These are phyloP conservation scores for Psittacula cyanocephala DNA, from an alignment of 2,113 vertebrate genomes.

Conservation along the genomic window DNA sequence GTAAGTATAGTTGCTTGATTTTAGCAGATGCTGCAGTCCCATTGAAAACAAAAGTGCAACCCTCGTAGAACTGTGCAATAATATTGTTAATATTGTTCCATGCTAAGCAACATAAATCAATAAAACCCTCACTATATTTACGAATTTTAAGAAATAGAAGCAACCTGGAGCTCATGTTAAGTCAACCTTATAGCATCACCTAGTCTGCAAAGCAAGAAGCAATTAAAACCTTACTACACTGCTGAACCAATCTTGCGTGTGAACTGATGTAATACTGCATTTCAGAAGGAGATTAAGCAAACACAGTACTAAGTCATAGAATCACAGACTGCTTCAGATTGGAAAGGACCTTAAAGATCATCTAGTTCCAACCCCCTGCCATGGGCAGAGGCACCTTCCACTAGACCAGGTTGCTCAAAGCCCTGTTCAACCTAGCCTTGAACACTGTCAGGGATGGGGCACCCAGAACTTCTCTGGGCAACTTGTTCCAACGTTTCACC, in stretches of 20 bases:
- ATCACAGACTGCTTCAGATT: background rate
- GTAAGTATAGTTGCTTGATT: background rate
- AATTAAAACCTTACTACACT: background rate
- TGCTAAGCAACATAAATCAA: rapidly evolving
- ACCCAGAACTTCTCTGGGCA: background rate
- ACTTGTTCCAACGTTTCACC: background rate
- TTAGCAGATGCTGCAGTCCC: background rate
- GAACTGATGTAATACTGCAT: background rate
- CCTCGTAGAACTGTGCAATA: background rate
- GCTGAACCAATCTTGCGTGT: rapidly evolving
- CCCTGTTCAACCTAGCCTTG: background rate
- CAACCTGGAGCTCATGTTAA: background rate
- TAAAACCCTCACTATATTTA: background rate
- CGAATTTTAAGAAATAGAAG: background rate
- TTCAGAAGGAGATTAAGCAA: background rate
- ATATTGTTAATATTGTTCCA: background rate
- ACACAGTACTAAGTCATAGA: background rate
- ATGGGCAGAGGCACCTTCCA: background rate
- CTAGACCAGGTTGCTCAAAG: background rate
- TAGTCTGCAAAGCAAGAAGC: background rate
- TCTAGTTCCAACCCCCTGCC: background rate
- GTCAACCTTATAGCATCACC: background rate
- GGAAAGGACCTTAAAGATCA: background rate
- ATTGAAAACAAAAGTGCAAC: background rate
- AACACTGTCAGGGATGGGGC: background rate